Evolutionary conservation across 2,797 vertebrate genomes (phyloP), one percentile per base, ranked within the genome.

Genomic region (Sebastes kiyomatsui): DNA sequence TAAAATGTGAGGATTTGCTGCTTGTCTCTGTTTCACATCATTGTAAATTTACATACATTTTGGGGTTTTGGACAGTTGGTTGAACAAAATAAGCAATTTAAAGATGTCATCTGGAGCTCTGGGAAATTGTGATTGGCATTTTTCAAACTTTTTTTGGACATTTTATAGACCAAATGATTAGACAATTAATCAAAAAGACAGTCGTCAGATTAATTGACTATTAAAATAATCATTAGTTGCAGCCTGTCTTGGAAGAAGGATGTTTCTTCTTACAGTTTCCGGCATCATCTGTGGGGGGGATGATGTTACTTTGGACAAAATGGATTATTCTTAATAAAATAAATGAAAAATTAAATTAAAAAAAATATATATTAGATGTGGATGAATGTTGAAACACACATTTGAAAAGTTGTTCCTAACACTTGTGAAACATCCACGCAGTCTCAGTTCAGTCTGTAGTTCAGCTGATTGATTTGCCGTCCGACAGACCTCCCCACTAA

Each of bases 401-500:
- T 7, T 68, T 46, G 1, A 18, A 52, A 54, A 61, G 30, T 4
- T 72, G 6, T 16, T 42, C 27, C 30, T 35, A 1, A 46, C 6
- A 38, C 14, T 30, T 54, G 35, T 65, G 12, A 4, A n/a, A 72
- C 56, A 25, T 38, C 5, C 7, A 20, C 28, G 1, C 7, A 20
- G 18, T 46, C 32, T 65, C 33, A 11, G 22, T 68, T 73, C 58
- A 68, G 49, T 42, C 20, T 46, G 46, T 25, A 6, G 54, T 35
- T 58, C 70, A 82, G 54, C 27, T 42, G 67, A 75, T 61, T 52
- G 54, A 42, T 60, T 76, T 55, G 32, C 68, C 52, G 14, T 73
- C 7, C 22, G 6, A 30, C 55, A 32, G 25, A 62, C 58, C 64
- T 72, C 42, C 20, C 12, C 55, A 52, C 59, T 32, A 54, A 46